Percentiles rank a stretch among this genome's conserved stretches.
Evolutionary conservation across 2,888 invertebrate genomes (phyloP).

Genomic region (Didymodactylos carnosus): DNA sequence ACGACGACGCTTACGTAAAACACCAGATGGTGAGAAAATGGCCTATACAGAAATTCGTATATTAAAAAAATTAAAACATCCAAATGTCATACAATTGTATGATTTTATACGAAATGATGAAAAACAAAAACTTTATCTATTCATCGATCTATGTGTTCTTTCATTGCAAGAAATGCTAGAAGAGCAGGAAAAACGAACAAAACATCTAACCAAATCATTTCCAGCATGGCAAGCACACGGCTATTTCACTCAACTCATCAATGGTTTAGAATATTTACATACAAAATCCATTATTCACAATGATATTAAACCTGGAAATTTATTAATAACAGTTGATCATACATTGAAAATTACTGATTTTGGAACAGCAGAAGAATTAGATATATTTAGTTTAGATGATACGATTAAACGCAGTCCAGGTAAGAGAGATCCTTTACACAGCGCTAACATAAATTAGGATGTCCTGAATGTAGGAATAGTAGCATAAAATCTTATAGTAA

Average conservation of each 20-base stretch:
- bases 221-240: constrained; percentile 76
- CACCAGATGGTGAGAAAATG: constrained; percentile 89
- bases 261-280: constrained; percentile 82
- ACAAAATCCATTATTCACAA: constrained; percentile 87
- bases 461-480: too few species aligned
- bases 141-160: constrained; percentile 87
- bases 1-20: constrained; percentile 43
- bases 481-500: too few species aligned
- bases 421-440: too few species aligned
- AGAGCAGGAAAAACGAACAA: constrained; percentile 53
- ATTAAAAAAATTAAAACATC: constrained; percentile 16
- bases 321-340: constrained; percentile 68
- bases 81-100: constrained; percentile 8
- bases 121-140: constrained; percentile 42
- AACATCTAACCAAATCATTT: constrained; percentile 49
- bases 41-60: constrained; percentile 51
- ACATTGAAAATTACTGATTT: constrained; percentile 90
- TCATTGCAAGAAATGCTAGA: constrained; percentile 86
- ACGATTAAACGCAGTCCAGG: neutral
- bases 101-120: neutral
- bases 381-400: constrained; percentile 37
- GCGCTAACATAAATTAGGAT: too few species aligned
- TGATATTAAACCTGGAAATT: constrained; percentile 92
- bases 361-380: constrained; percentile 76
- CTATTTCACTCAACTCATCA: constrained; percentile 74